Conservation (phyloP, 2,888 invertebrate genomes). For the Drosophila pseudotakahashii region DNA sequence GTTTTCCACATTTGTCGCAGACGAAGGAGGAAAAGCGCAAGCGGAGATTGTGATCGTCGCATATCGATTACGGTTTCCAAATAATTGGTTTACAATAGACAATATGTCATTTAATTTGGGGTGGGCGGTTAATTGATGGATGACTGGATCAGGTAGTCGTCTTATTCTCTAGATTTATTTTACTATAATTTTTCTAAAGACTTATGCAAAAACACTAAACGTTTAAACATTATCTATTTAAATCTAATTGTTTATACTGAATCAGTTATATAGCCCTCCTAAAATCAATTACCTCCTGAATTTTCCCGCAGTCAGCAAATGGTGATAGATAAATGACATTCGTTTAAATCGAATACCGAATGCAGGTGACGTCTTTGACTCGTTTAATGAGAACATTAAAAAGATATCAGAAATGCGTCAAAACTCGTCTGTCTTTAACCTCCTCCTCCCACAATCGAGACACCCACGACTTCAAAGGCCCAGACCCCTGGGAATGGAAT, state of each 20-base stretch:
- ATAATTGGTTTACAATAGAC: constrained; percentile 16
- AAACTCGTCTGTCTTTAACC: constrained; percentile 34
- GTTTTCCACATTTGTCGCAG: constrained; percentile 48
- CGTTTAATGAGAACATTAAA: constrained; percentile 70
- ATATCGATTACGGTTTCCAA: constrained; percentile 57
- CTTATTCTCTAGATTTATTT: background rate
- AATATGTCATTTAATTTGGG: constrained; percentile 41
- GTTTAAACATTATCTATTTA: too few species aligned
- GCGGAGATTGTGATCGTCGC: constrained; percentile 10
- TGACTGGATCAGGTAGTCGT: background rate
- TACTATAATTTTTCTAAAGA: background rate
- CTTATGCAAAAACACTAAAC: too few species aligned
- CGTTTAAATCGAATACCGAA: constrained; percentile 19
- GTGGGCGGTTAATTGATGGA: constrained; percentile 6
- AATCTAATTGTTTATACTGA: background rate
- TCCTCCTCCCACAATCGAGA: constrained; percentile 24
- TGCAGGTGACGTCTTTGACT: constrained; percentile 46
- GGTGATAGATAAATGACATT: constrained; percentile 1
- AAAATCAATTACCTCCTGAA: background rate
- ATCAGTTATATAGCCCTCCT: background rate
- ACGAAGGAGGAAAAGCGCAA: constrained; percentile 11
- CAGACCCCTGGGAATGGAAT: constrained; percentile 30
- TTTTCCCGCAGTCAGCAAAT: constrained; percentile 3
- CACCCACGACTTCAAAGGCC: constrained; percentile 30
- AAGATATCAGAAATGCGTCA: constrained; percentile 66